Evolutionary conservation across 2,113 vertebrate genomes (phyloP).

Genomic region (Sphyrna mokarran): DNA sequence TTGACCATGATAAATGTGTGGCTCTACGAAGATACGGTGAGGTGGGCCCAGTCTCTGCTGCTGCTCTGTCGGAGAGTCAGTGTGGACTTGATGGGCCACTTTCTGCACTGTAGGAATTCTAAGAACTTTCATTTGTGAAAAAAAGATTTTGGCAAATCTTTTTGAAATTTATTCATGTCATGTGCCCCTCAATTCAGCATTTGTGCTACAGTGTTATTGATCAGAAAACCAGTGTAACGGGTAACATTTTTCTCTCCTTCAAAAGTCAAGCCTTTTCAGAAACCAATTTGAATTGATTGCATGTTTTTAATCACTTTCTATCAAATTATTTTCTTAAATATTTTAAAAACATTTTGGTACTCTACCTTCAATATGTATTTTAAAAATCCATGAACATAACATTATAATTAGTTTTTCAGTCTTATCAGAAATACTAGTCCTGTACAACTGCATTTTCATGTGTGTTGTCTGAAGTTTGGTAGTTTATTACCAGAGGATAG

Average conservation of each 20-base stretch:
- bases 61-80: too few species aligned
- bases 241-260: background rate
- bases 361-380: background rate
- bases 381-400: background rate
- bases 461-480: constrained; percentile 8
- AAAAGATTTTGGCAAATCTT: background rate
- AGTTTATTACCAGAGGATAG: background rate
- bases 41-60: too few species aligned
- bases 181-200: background rate
- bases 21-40: too few species aligned
- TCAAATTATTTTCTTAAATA: background rate
- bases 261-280: background rate
- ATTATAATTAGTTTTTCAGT: background rate
- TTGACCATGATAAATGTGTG: too few species aligned
- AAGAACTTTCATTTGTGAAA: too few species aligned
- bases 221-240: background rate
- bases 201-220: background rate
- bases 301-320: background rate
- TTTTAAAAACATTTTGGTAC: background rate
- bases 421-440: background rate
- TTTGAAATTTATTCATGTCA: background rate
- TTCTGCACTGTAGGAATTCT: too few species aligned
- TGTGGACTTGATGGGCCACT: too few species aligned
- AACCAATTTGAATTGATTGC: background rate
- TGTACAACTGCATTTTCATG: background rate